Percentiles rank a stretch among this genome's conserved stretches.
Evolutionary conservation across 2,888 invertebrate species (phyloP).

Genomic region (Philereme vetulata): DNA sequence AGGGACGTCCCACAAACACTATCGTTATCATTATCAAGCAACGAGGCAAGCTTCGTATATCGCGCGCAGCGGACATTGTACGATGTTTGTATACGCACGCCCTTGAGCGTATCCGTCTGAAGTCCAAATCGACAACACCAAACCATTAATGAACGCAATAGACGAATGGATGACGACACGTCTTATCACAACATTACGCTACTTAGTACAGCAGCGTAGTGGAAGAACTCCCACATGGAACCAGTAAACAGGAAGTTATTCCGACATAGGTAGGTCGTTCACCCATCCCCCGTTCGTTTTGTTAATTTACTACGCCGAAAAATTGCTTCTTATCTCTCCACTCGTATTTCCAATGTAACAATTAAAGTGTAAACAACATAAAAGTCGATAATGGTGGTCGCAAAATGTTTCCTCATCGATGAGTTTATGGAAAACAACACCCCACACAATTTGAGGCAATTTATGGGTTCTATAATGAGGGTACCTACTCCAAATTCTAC

Average conservation of each 20-base stretch:
- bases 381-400: slow-evolving; percentile 5
- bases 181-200: slow-evolving; percentile 22
- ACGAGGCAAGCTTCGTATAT: slow-evolving; percentile 18
- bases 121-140: slow-evolving; percentile 31
- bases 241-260: slow-evolving; percentile 54
- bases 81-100: slow-evolving; percentile 46
- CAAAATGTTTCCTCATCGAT: too few species aligned
- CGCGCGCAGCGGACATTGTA: slow-evolving; percentile 34
- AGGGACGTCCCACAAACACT: slow-evolving; percentile 27
- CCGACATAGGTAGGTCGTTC: slow-evolving; percentile 45
- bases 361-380: slow-evolving; percentile 24
- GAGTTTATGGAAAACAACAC: too few species aligned
- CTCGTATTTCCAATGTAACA: slow-evolving; percentile 18
- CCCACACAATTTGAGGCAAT: too few species aligned
- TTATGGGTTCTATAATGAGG: too few species aligned
- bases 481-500: too few species aligned
- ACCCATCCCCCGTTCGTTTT: slow-evolving; percentile 23
- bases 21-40: slow-evolving; percentile 26
- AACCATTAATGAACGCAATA: slow-evolving; percentile 52
- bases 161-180: slow-evolving; percentile 35
- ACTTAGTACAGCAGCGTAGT: slow-evolving; percentile 15
- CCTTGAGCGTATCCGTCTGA: slow-evolving; percentile 69
- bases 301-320: slow-evolving; percentile 33
- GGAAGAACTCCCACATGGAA: slow-evolving; percentile 42
- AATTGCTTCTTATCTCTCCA: slow-evolving; percentile 32